These are phyloP conservation scores for Plectropomus leopardus DNA, from an alignment of 2,113 vertebrate genomes.

Conservation along the genomic window DNA sequence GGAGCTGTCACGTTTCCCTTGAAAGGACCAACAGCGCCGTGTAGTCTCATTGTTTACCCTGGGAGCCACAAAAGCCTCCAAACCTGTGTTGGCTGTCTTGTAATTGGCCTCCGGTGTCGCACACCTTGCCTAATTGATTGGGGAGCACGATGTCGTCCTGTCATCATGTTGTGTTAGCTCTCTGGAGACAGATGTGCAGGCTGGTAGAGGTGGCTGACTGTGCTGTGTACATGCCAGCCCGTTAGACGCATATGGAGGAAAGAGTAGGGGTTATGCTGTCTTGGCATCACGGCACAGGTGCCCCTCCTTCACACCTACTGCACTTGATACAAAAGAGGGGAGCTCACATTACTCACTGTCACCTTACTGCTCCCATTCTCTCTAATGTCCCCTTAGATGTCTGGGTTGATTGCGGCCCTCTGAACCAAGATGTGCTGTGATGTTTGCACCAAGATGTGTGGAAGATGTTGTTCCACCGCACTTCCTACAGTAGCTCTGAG, in stretches of 20 bases:
- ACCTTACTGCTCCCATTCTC: neutral
- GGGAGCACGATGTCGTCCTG: neutral
- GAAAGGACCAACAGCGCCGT: neutral
- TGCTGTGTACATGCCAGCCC: neutral
- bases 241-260: neutral
- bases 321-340: neutral
- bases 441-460: no score
- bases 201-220: neutral
- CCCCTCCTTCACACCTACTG: slow-evolving; percentile 17
- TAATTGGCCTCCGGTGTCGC: slow-evolving; percentile 32
- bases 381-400: neutral
- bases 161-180: neutral
- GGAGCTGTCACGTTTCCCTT: neutral
- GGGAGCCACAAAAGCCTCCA: neutral
- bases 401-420: no score
- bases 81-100: neutral
- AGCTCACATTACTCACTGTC: slow-evolving; percentile 37
- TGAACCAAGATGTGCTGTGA: no score
- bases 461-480: no score
- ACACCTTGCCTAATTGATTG: slow-evolving; percentile 43
- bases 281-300: slow-evolving; percentile 40
- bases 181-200: slow-evolving; percentile 11
- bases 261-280: neutral
- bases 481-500: no score
- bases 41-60: slow-evolving; percentile 29